Base-by-base conservation (phyloP, 2,888 invertebrate species). In the Drosophila longiperda region DNA sequence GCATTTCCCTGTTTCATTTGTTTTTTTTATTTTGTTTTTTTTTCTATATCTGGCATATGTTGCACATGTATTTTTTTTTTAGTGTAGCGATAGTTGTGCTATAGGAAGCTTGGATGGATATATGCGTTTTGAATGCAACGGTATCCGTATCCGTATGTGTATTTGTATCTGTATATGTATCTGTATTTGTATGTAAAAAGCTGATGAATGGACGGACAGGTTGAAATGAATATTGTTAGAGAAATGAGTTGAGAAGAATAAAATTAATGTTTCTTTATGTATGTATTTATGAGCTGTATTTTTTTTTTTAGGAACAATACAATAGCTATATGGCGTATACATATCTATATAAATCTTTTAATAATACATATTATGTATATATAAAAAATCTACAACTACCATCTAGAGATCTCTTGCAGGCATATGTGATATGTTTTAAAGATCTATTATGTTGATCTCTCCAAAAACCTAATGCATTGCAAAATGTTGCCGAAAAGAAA, bases 121-220 rank as follows among this genome's bases (percentile, higher is more conserved):
- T 73, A 71, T 75, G 62, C 66, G 55, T 69, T 42, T 61, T 65
- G 40, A 58, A 59, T 67, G 72, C 49, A 65, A 62, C 66, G 64
- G 42, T 62, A 70, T 62, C 57, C 66, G 45, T 66, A 50, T 59
- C 33, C 52, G 61, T 72, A 63, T 42, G 15, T 49, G 38, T 29
- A n/a, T 33, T 40, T 73, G 29, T 66, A 42, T 66, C 66, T 55
- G 49, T 60, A 42, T 33, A 45, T 73, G 29, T 66, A 42, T 70
- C 67, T 55, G 49, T 62, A 45, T 54, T 48, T 63, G 63, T 55
- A 64, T 67, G 80, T 77, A 73, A 66, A 66, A 81, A 76, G 70
- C 79, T 83, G 64, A 80, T 78, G 83, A 80, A 81, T 86, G 85
- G 85, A 86, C 85, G 85, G 85, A 85, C 77, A 83, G 87, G 83